Evolutionary conservation across 2,888 invertebrate species (phyloP).

Genomic region (Diadromus collaris): DNA sequence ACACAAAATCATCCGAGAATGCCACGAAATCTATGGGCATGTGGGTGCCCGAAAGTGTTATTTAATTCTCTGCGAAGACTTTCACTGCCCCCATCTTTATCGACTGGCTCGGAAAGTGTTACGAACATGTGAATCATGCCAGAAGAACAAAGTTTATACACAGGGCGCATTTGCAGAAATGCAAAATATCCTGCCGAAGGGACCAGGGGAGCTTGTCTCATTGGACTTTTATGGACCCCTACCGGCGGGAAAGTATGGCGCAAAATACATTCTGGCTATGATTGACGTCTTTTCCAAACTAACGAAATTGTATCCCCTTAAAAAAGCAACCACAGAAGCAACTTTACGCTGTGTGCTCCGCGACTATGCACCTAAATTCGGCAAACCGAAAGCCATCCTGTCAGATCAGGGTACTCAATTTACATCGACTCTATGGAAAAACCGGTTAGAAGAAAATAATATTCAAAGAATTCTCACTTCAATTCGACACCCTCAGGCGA

Average conservation of each 20-base stretch:
- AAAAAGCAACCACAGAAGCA: neutral
- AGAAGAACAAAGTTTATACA: neutral
- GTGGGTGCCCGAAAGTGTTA: neutral
- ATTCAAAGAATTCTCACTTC: neutral
- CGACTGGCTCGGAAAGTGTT: neutral
- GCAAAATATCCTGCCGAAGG: neutral
- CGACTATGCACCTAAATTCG: neutral
- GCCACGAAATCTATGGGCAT: neutral
- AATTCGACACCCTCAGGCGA: neutral
- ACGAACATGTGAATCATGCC: neutral
- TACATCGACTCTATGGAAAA: neutral
- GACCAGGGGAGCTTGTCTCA: neutral
- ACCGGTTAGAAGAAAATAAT: neutral
- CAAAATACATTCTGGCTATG: neutral
- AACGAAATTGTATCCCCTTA: neutral
- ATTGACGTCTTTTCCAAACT: neutral
- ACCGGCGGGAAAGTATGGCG: neutral
- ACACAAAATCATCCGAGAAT: too few species aligned
- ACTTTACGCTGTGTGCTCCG: neutral
- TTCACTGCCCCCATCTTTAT: neutral
- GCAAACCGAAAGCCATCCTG: neutral
- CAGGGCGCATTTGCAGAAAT: neutral
- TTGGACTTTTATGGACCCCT: neutral
- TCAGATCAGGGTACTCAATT: neutral
- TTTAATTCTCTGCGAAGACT: neutral